Base-by-base conservation (phyloP, 2,888 invertebrate genomes). In the Mystacides longicornis region DNA sequence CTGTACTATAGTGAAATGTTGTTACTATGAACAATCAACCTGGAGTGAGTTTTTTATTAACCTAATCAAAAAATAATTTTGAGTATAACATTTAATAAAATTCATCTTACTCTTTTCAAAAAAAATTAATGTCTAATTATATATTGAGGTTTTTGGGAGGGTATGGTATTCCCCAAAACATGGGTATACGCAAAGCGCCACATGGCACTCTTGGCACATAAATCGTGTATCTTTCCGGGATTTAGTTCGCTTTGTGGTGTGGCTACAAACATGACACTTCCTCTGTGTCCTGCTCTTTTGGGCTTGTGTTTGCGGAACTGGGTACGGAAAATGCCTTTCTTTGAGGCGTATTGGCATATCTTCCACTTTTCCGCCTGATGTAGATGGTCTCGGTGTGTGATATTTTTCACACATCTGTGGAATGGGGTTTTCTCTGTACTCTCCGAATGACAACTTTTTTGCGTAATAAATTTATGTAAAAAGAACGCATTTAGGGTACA, bases 251-350 rank as follows among this genome's bases (percentile, higher is more conserved):
- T n/a, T n/a, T n/a, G n/a, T n/a, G n/a, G n/a, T n/a, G n/a, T n/a
- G n/a, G n/a, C n/a, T n/a, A n/a, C n/a, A n/a, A n/a, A n/a, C n/a
- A n/a, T n/a, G n/a, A n/a, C n/a, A n/a, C n/a, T n/a, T n/a, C n/a
- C 4, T 45, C 18, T 31, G 58, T 11, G 52, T 55, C 22, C 55
- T 14, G 21, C 23, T 49, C 45, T 51, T 54, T 58, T 55, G 27
- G 19, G 52, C 55, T 48, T 48, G 9, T 27, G 49, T 58, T 55
- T 55, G 55, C 14, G 55, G 55, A 20, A 58, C 48, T 16, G 46
- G 49, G 20, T 11, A 22, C 22, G 43, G 53, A 47, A 59, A 59
- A 45, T 60, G 50, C n/a, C 56, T 55, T 50, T 53, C 48, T 27
- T 46, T 43, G 2, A 58, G 49, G 18, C 59, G 18, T 21, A 21